Conservation (phyloP, 2,888 invertebrate genomes). For the Scotopteryx bipunctaria region DNA sequence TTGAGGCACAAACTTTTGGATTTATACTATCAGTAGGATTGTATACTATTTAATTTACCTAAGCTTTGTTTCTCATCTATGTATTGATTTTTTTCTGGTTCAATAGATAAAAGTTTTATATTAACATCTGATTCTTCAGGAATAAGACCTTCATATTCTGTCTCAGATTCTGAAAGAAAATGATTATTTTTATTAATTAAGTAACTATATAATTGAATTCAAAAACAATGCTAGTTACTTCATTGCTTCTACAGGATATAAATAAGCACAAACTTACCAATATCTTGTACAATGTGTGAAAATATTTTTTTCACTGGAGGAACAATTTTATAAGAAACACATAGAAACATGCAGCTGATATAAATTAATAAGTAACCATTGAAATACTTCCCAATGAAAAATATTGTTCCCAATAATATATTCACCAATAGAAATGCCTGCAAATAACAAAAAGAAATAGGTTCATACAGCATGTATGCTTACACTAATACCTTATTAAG, state of each 20-base stretch:
- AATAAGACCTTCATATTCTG: slow-evolving; percentile 71
- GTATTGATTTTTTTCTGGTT: slow-evolving; percentile 57
- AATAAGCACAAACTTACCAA: slow-evolving; percentile 54
- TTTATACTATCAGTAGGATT: too few relatives aligned
- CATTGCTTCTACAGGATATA: too few relatives aligned
- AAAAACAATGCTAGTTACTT: too few relatives aligned
- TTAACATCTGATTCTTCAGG: slow-evolving; percentile 70
- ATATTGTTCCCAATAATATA: slow-evolving; percentile 58
- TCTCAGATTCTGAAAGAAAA: slow-evolving; percentile 68
- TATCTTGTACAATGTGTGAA: slow-evolving; percentile 66
- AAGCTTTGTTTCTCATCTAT: slow-evolving; percentile 69
- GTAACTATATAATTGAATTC: too few relatives aligned
- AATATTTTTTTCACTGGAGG: slow-evolving; percentile 55
- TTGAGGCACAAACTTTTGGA: too few relatives aligned
- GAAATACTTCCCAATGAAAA: slow-evolving; percentile 63
- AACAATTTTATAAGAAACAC: slow-evolving; percentile 58
- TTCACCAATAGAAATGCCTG: slow-evolving; percentile 73
- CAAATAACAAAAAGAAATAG: slow-evolving; percentile 38
- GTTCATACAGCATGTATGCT: neutral
- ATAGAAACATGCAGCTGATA: slow-evolving; percentile 55
- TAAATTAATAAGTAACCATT: slow-evolving; percentile 68
- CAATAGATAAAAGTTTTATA: slow-evolving; percentile 69
- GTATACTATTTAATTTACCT: slow-evolving; percentile 48
- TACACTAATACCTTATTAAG: too few relatives aligned
- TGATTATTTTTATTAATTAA: too few relatives aligned